These are phyloP conservation scores for Pocota personata DNA, from an alignment of 2,888 invertebrate genomes.

Conservation along the genomic window DNA sequence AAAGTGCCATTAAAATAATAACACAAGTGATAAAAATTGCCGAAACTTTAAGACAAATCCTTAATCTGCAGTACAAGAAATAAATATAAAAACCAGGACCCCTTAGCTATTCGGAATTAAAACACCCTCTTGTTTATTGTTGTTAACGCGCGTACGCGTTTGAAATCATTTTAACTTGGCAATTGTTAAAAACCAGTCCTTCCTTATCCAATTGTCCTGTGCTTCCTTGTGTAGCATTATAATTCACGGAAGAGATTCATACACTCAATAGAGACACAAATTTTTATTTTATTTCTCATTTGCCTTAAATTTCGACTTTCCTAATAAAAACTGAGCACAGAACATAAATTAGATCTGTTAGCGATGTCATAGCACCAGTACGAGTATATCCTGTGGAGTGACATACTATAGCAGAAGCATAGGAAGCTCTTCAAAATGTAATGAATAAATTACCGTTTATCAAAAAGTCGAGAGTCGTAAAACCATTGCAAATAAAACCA, in stretches of 20 bases:
- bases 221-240: neutral
- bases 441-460: conserved; percentile 52
- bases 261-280: neutral
- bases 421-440: neutral
- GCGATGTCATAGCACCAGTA: neutral
- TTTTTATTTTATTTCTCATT: conserved; percentile 5
- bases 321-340: neutral
- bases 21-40: neutral
- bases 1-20: neutral
- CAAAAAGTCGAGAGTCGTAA: conserved; percentile 5
- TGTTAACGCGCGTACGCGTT: conserved; percentile 11
- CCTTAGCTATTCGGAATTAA: neutral
- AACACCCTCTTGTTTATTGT: neutral
- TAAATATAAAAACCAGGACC: neutral
- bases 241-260: neutral
- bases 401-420: neutral
- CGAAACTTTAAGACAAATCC: neutral
- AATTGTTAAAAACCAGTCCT: neutral
- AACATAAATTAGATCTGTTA: conserved; percentile 24
- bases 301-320: neutral
- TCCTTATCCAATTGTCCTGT: conserved; percentile 6
- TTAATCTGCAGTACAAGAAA: neutral
- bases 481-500: conserved; percentile 6
- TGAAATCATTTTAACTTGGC: conserved; percentile 3
- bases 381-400: neutral